Evolutionary conservation across 2,888 invertebrate species (phyloP), one percentile per base, ranked within the genome.

Genomic region (Drosophila kanekoi): DNA sequence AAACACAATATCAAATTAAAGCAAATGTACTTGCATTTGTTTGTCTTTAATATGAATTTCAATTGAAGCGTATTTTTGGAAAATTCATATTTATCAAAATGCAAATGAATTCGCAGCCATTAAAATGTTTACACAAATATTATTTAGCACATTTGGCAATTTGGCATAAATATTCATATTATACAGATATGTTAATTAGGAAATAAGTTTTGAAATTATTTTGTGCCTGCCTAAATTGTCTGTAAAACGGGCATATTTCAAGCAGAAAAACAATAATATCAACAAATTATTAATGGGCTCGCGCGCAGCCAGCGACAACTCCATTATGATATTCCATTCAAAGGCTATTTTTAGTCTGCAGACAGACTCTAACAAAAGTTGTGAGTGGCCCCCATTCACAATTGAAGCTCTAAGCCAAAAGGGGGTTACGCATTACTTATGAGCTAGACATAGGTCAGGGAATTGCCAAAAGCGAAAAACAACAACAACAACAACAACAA

Each of bases 81-180:
- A 37, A 23, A 20, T 14, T 38, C 0, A 38, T 8, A 51, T 40
- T 28, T 38, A 48, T 48, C 8, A 18, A 18, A 48, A 18, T n/a
- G 10, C 16, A 9, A 28, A 28, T 28, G 28, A 40, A 45, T 40
- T 28, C 45, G 35, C 10, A 10, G 18, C 16, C 37, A 51, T 47
- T 37, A 63, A 71, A 23, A 18, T n/a, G 20, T 18, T 48, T 62
- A 35, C 57, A 41, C 20, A 59, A 58, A 56, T 62, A 56, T 38
- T 59, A 53, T 56, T 78, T 77, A 59, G 67, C 67, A 47, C 61
- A 44, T 58, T 76, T 58, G 43, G 67, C 67, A 72, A 66, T 77
- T 41, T 28, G 23, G 38, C 61, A 72, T 53, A 60, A 65, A 72
- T 56, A 77, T 73, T 59, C 54, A 73, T 51, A 48, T 18, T 38